Evolutionary conservation across 2,797 vertebrate genomes (phyloP).

Genomic region (Xiphophorus birchmanni): DNA sequence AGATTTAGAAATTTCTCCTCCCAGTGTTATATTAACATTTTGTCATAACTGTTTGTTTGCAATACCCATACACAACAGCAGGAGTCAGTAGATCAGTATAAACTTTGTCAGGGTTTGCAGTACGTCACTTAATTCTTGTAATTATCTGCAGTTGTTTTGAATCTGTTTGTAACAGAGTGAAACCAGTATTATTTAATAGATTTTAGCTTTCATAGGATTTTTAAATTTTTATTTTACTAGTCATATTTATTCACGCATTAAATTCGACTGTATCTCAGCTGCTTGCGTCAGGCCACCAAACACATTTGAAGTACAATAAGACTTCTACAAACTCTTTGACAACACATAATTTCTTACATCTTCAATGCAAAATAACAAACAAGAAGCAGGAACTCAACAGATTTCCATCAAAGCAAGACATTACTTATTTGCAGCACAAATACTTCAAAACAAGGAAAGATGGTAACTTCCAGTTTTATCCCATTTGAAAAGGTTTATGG

Average conservation of each 20-base stretch:
- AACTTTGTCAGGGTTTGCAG: background rate
- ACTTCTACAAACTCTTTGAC: slow-evolving; percentile 5
- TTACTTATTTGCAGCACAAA: background rate
- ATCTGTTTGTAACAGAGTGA: background rate
- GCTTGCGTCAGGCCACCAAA: background rate
- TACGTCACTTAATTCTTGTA: background rate
- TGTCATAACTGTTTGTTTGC: slow-evolving; percentile 27
- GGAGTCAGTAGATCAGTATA: background rate
- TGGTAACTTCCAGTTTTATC: background rate
- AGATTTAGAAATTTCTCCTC: slow-evolving; percentile 18
- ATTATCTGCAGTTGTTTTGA: background rate
- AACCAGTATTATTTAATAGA: background rate
- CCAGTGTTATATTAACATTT: slow-evolving; percentile 15
- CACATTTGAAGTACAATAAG: background rate
- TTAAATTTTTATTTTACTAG: background rate
- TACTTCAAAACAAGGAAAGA: background rate
- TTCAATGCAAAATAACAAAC: background rate
- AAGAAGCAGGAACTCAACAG: background rate
- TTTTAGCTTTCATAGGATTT: background rate
- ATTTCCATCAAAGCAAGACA: background rate
- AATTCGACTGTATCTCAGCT: too few relatives aligned
- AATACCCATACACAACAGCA: background rate
- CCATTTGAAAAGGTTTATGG: too few relatives aligned
- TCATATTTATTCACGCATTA: too few relatives aligned
- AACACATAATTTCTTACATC: background rate